Evolutionary conservation across 2,113 vertebrate species (phyloP), one percentile per base, ranked within the genome.

Genomic region (Notarius quadriscutis): DNA sequence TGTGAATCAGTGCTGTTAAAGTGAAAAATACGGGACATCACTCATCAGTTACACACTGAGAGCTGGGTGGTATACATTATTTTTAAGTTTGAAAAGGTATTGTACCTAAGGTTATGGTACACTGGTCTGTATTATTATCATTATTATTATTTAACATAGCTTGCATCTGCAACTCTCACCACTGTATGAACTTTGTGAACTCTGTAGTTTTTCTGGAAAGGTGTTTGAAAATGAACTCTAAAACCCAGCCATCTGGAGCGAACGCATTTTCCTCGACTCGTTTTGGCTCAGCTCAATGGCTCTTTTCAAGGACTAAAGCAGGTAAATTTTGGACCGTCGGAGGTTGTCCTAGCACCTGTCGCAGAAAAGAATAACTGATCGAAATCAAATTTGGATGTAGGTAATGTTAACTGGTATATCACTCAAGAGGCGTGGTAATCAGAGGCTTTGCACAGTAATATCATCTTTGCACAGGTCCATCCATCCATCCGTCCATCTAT

Each of bases 161-260:
- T 48, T 67, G 18, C 48, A 75, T 78, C 85, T 81, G 48, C 60
- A 77, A 85, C 78, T 27, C 18, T 79, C 53, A 78, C 65, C 65
- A 80, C 51, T 75, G 34, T 89, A 63, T 53, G 65, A 84, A 84
- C 77, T 84, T 89, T 89, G 20, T 71, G 65, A 84, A 85, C 58
- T 85, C 72, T 85, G n/a, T 50, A 51, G 48, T 67, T 87, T 88
- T 92, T 91, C 88, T 48, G 79, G 86, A 87, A 88, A 83, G 88
- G 83, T 7, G 82, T 69, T 87, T 89, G 80, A 89, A 88, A 91
- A 85, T 90, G 90, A 91, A 91, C 74, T 79, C 87, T 89, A 83
- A 84, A 78, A 27, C 55, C 50, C 86, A 85, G 74, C 55, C 86
- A 82, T 88, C 88, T 89, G 69, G 86, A 90, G 87, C 89, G 84